These are phyloP conservation scores for Epinephelus coioides DNA, from an alignment of 2,797 vertebrate species.

Conservation along the genomic window DNA sequence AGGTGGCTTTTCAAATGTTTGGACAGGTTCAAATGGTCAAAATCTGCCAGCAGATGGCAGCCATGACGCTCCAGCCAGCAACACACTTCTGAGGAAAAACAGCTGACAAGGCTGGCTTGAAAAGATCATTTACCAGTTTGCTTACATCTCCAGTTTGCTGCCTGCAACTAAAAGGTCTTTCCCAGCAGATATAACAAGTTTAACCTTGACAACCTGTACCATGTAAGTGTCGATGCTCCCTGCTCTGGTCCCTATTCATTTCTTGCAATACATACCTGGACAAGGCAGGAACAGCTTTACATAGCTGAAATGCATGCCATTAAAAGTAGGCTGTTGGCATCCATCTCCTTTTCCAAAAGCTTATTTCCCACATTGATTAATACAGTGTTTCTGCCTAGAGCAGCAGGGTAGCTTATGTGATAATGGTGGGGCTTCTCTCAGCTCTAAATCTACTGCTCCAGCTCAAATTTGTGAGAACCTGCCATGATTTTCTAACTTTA, in stretches of 20 bases:
- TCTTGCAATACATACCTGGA: not conserved
- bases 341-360: not conserved
- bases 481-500: not conserved
- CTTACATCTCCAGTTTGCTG: not conserved
- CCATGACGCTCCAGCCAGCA: not conserved
- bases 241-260: not conserved
- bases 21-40: not conserved
- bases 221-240: not conserved
- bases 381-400: not conserved
- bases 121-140: not conserved
- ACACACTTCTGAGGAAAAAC: not conserved
- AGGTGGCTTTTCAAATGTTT: not conserved
- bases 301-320: not conserved
- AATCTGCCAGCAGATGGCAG: slow-evolving; percentile 19
- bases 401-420: not conserved
- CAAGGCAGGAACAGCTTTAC: not conserved
- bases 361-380: not conserved
- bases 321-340: not conserved
- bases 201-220: not conserved
- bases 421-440: not conserved
- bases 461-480: not conserved
- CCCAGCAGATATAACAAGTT: not conserved
- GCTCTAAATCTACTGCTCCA: not conserved
- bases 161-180: not conserved
- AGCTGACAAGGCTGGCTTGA: not conserved